phyloP scores from a whole-genome alignment of 2,888 invertebrate species.

The Desoria tigrina region DNA sequence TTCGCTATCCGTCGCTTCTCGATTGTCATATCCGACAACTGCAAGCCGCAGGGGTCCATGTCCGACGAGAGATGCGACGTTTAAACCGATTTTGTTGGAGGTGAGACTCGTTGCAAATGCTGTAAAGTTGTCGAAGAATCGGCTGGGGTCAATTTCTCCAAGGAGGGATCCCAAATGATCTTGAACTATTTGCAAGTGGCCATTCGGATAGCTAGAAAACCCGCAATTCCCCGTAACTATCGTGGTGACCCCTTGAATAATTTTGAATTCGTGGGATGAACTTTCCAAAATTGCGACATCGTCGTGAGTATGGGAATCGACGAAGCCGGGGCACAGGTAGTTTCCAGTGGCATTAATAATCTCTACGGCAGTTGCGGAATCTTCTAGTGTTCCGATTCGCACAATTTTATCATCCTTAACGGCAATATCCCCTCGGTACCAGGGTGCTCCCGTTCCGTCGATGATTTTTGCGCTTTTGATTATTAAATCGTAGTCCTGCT shows the following conservation, averaged over 20 bases:
- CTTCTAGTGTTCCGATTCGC: slow-evolving; percentile 28
- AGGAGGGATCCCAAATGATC: slow-evolving; percentile 43
- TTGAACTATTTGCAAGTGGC: slow-evolving; percentile 33
- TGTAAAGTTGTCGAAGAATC: slow-evolving; percentile 41
- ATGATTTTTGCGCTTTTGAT: slow-evolving; percentile 43
- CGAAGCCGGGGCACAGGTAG: slow-evolving; percentile 48
- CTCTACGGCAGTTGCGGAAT: neutral
- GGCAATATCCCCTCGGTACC: slow-evolving; percentile 35
- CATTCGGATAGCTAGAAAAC: slow-evolving; percentile 48
- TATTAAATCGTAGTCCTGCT: slow-evolving; percentile 25
- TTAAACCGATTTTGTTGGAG: slow-evolving; percentile 29
- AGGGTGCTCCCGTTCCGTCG: slow-evolving; percentile 47
- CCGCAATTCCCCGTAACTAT: slow-evolving; percentile 51
- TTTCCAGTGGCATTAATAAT: slow-evolving; percentile 32
- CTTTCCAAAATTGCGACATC: slow-evolving; percentile 45
- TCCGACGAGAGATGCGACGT: slow-evolving; percentile 46
- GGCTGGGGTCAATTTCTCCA: slow-evolving; percentile 26
- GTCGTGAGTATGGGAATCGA: slow-evolving; percentile 52
- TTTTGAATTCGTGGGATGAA: slow-evolving; percentile 42
- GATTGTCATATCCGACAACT: slow-evolving; percentile 48
- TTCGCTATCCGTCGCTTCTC: slow-evolving; percentile 45
- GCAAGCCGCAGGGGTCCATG: slow-evolving; percentile 51
- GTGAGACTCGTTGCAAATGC: slow-evolving; percentile 24
- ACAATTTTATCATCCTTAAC: slow-evolving; percentile 29
- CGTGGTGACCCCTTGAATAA: slow-evolving; percentile 50